Evolutionary conservation across 37 sponge, comb jelly and placozoan species (phyloP).

Genomic region (Chondrilla cf. caribensis): DNA sequence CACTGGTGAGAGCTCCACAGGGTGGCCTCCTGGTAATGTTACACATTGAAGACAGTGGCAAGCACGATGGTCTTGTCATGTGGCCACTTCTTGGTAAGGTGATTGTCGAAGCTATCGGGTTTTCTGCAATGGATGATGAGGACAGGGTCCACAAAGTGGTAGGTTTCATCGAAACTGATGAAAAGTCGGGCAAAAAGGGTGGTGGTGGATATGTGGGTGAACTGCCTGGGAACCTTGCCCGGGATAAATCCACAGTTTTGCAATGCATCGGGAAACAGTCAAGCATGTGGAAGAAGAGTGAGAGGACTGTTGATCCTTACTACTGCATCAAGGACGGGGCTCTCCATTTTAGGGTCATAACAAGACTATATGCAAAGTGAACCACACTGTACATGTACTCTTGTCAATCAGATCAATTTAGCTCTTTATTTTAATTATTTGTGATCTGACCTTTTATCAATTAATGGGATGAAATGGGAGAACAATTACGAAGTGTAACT

Average conservation of each 20-base stretch:
- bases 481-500: too few species aligned
- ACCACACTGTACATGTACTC: not conserved
- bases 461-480: too few species aligned
- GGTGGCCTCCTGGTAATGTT: not conserved
- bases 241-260: not conserved
- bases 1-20: not conserved
- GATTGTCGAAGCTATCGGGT: slow-evolving; percentile 11
- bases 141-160: not conserved
- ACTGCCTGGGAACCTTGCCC: not conserved
- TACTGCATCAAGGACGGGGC: not conserved
- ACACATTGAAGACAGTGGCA: not conserved
- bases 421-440: too few species aligned
- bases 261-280: not conserved
- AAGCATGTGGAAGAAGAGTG: not conserved
- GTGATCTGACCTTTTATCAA: too few species aligned
- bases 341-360: not conserved
- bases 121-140: not conserved
- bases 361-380: not conserved
- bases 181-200: slow-evolving; percentile 1
- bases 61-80: not conserved
- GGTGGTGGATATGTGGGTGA: slow-evolving; percentile 12
- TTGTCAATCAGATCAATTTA: not conserved
- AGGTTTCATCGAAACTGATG: not conserved
- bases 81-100: slow-evolving; percentile 13
- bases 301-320: not conserved